Evolutionary conservation across 2,888 invertebrate species (phyloP), one percentile per base, ranked within the genome.

Genomic region (Mantis religiosa): DNA sequence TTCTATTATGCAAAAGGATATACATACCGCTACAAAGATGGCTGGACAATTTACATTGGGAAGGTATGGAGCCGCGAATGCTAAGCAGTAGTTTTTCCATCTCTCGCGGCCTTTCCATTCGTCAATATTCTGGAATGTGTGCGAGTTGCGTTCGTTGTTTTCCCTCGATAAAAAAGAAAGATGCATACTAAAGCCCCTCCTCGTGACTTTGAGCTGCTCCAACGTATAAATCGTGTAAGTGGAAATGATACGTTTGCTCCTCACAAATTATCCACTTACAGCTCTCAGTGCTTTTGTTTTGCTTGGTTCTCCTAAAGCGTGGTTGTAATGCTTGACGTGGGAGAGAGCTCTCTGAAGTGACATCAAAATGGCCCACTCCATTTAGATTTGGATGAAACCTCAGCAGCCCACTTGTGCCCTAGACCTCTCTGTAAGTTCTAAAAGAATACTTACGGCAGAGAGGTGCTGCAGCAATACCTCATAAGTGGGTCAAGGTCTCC

Each of bases 11-110:
- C 86, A 86, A 81, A 86, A 27, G 28, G 85, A 85, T 85, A 85
- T 47, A 41, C 85, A 85, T 85, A 47, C 41, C 30, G 41, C 85
- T 84, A n/a, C 85, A 85, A 88, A 88, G 84, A 88, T 88, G 88
- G 88, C 88, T 82, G 85, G 34, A 71, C n/a, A 47, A 71, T 86
- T 86, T 86, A 71, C 86, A 86, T 81, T 86, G 81, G 86, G 71
- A 86, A 12, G 25, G 71, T 47, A 86, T 71, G 54, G 54, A 71
- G 54, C 54, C 15, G 54, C 54, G 8, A 71, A 71, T 71, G 54
- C 54, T 71, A 71, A 71, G 54, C 54, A 71, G 54, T 71, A 71
- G 54, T 82, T 34, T 81, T 28, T 30, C 82, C 34, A 34, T 47
- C 41, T 30, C 34, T 47, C 28, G 30, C 14, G 4, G 12, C 27